phyloP scores from a whole-genome alignment of 2,113 vertebrate species.

The Tonatia bakeri region DNA sequence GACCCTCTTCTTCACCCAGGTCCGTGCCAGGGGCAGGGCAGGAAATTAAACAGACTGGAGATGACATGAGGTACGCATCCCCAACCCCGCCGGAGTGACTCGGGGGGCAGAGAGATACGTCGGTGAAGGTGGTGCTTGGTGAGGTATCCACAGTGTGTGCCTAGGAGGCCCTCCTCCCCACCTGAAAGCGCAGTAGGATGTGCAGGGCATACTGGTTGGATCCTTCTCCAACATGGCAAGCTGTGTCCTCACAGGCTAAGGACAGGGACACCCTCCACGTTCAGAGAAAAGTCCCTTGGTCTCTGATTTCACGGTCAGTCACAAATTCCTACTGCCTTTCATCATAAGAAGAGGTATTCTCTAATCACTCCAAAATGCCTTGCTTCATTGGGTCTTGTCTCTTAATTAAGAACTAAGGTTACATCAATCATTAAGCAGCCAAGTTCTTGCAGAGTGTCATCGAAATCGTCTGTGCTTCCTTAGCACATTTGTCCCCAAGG shows the following conservation, averaged over 20 bases:
- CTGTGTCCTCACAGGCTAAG: not conserved
- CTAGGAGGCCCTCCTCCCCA: not conserved
- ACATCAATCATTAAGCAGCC: not conserved
- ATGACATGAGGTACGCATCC: not conserved
- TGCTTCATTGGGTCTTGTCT: constrained; percentile 50
- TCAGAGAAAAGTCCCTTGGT: not conserved
- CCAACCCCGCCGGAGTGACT: not conserved
- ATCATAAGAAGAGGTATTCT: not conserved
- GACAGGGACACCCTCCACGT: not conserved
- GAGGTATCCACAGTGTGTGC: not conserved
- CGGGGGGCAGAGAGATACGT: not conserved
- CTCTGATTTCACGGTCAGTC: not conserved
- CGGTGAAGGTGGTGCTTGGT: not conserved
- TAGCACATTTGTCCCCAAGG: not conserved
- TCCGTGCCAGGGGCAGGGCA: constrained; percentile 37
- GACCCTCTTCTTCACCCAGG: constrained; percentile 80
- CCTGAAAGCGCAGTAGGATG: not conserved
- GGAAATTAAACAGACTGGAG: not conserved
- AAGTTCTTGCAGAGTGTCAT: not conserved
- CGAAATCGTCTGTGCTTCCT: not conserved
- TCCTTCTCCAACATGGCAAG: not conserved
- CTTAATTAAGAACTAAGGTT: constrained; percentile 30
- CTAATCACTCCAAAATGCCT: not conserved
- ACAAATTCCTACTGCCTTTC: not conserved
- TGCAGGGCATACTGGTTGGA: fast-evolving